These are phyloP conservation scores for Enteromius anoplus DNA, from an alignment of 2,797 vertebrate genomes.

Conservation along the genomic window DNA sequence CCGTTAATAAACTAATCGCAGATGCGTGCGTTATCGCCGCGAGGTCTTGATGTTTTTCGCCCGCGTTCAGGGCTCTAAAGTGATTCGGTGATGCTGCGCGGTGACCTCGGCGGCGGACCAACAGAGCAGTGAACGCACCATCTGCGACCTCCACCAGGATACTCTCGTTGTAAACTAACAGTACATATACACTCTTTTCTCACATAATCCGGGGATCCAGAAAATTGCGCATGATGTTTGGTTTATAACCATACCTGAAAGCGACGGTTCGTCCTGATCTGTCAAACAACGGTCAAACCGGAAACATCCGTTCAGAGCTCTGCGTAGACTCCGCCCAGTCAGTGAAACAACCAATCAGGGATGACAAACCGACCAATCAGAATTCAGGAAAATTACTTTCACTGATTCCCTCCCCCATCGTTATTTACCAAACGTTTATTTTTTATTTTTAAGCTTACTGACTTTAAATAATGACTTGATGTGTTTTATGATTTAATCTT, in stretches of 20 bases:
- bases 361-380: slow-evolving; percentile 40
- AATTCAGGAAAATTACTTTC: not conserved
- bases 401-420: not conserved
- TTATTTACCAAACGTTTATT: slow-evolving; percentile 8
- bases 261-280: slow-evolving; percentile 41
- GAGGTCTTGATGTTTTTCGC: not conserved
- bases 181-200: not conserved
- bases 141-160: slow-evolving; percentile 20
- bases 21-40: not conserved
- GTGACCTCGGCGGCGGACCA: slow-evolving; percentile 32
- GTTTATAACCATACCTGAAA: slow-evolving; percentile 47
- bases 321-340: slow-evolving; percentile 27
- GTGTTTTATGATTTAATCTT: not conserved
- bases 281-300: slow-evolving; percentile 52
- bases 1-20: too few relatives aligned
- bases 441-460: not conserved
- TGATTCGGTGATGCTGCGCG: slow-evolving; percentile 15
- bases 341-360: slow-evolving; percentile 34
- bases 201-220: too few relatives aligned
- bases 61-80: not conserved
- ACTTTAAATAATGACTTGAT: not conserved
- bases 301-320: slow-evolving; percentile 32
- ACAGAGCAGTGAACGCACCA: slow-evolving; percentile 2
- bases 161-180: not conserved
- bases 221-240: not conserved